Percentiles rank a stretch among this genome's conserved stretches.
These are phyloP conservation scores for Drosophila guanche DNA, from an alignment of 1,140 invertebrate genomes.

Conservation along the genomic window DNA sequence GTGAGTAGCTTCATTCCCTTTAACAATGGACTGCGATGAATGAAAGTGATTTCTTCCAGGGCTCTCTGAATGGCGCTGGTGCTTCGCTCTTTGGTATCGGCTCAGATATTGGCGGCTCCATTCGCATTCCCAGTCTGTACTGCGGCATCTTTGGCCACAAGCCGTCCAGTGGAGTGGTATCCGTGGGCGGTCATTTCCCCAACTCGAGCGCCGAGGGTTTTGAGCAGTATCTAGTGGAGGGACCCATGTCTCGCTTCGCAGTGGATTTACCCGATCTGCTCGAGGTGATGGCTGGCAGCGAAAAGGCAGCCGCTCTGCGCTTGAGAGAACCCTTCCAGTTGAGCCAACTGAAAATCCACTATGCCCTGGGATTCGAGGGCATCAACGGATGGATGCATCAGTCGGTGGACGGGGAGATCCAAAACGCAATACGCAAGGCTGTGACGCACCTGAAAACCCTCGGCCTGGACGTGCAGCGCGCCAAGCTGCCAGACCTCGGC, in stretches of 20 bases:
- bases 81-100: slow-evolving; percentile 85
- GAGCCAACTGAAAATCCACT: slow-evolving; percentile 85
- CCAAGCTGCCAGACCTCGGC: slow-evolving; percentile 31
- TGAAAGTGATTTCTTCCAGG: slow-evolving; percentile 83
- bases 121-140: slow-evolving; percentile 92
- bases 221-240: slow-evolving; percentile 85
- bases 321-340: slow-evolving; percentile 85
- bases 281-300: slow-evolving; percentile 85
- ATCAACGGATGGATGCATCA: slow-evolving; percentile 67
- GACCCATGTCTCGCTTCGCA: slow-evolving; percentile 91
- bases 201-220: slow-evolving; percentile 84
- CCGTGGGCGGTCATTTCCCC: slow-evolving; percentile 86
- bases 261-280: slow-evolving; percentile 89
- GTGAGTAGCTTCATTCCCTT: slow-evolving; percentile 76
- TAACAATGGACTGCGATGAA: neutral
- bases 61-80: slow-evolving; percentile 86
- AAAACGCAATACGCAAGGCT: slow-evolving; percentile 48
- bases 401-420: slow-evolving; percentile 47
- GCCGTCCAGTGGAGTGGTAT: slow-evolving; percentile 87
- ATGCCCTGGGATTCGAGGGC: slow-evolving; percentile 57
- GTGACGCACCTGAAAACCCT: slow-evolving; percentile 35
- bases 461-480: slow-evolving; percentile 41
- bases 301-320: slow-evolving; percentile 77
- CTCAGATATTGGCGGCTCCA: slow-evolving; percentile 94
- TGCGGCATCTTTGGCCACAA: slow-evolving; percentile 96